Evolutionary conservation across 2,888 invertebrate genomes (phyloP).

Genomic region (Polia nebulosa): DNA sequence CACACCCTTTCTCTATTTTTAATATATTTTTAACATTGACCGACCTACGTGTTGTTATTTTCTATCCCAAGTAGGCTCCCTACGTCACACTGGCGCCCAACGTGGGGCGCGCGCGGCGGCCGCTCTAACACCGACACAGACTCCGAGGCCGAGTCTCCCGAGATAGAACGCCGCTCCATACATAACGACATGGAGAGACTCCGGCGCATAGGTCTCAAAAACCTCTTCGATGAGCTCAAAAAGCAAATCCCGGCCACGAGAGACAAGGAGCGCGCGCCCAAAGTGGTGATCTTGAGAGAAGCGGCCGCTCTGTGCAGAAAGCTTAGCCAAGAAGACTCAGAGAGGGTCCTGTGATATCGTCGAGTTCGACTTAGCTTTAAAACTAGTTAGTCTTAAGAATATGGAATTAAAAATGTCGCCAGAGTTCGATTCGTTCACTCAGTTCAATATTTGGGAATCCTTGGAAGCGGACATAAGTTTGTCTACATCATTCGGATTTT

Average conservation of each 20-base stretch:
- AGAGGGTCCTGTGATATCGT: conserved; percentile 91
- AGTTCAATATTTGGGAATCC: conserved; percentile 85
- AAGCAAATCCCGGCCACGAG: conserved; percentile 95
- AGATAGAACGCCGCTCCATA: conserved; percentile 95
- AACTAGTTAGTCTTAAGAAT: conserved; percentile 85
- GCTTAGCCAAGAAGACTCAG: conserved; percentile 91
- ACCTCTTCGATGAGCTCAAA: conserved; percentile 96
- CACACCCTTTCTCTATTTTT: too few relatives aligned
- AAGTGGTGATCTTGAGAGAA: conserved; percentile 96
- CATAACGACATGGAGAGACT: conserved; percentile 98
- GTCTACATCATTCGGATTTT: conserved; percentile 87
- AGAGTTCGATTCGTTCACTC: conserved; percentile 79
- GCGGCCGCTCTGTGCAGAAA: conserved; percentile 93
- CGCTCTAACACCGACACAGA: conserved; percentile 86
- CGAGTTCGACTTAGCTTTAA: conserved; percentile 91
- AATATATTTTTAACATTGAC: too few relatives aligned
- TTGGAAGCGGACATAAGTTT: conserved; percentile 84
- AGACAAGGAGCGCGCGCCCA: conserved; percentile 96
- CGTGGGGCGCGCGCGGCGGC: too few relatives aligned
- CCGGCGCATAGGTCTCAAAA: conserved; percentile 96
- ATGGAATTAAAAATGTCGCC: conserved; percentile 84
- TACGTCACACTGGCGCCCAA: too few relatives aligned
- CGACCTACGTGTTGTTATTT: too few relatives aligned
- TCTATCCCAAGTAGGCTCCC: too few relatives aligned
- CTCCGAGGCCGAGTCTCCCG: conserved; percentile 92